Base-by-base conservation (phyloP, 2,113 vertebrate genomes). In the Dromiciops gliroides region DNA sequence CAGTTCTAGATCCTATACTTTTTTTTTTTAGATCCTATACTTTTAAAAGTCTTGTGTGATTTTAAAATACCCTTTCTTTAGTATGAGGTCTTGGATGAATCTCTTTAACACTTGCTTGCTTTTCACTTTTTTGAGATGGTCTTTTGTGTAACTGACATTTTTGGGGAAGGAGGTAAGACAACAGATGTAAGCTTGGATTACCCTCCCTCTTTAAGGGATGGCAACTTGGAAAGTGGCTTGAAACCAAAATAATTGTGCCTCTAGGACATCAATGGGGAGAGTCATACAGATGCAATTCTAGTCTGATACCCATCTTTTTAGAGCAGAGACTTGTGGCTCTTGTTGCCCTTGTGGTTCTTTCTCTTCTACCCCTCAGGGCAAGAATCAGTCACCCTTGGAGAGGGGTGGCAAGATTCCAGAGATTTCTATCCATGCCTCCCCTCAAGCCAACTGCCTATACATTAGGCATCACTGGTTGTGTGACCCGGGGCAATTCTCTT, bases 31-130 rank as follows among this genome's bases (percentile, higher is more conserved):
- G 95, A 92, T 92, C 37, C 88, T 90, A 51, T 88, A 48, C 11
- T 88, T 24, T 90, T 90, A 52, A 16, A 91, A 91, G 60, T 93
- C 53, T 92, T 93, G 23, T 23, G 37, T 93, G 12, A 94, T 95
- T 95, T 94, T 50, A 51, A 95, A 93, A 56, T 91, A 89, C 92
- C 47, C 50, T 24, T 10, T 92, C 50, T 95, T 28, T 88, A 92
- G 50, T 88, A 48, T 67, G 25, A 75, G 50, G 51, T 91, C 53
- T 53, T 44, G 53, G 83, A 31, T 52, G 44, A 31, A 49, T 56
- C 22, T 95, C 75, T 67, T 56, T 22, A 83, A 83, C 4, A 83
- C 7, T 83, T 83, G 26, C 53, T 56, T 56, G 67, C 16, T 44
- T 83, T 83, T 83, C 67, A 44, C 19, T 83, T 22, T 22, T 83